Conservation (phyloP, 2,113 vertebrate species). For the Crotalus helleri region DNA sequence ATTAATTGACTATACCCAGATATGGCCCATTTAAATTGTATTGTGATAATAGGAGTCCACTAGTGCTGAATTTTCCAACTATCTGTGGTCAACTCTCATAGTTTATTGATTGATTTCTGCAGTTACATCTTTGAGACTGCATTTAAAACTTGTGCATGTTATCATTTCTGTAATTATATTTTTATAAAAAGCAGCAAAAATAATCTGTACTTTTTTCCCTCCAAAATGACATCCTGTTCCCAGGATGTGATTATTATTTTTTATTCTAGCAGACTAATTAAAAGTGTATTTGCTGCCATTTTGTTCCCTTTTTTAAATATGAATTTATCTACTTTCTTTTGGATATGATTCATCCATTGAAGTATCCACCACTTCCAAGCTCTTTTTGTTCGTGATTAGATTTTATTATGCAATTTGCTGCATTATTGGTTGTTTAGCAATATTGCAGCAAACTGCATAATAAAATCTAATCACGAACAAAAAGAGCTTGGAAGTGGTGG, state of each 20-base stretch:
- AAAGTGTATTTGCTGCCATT: slow-evolving; percentile 13
- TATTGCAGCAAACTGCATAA: slow-evolving; percentile 31
- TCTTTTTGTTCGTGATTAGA: slow-evolving; percentile 6
- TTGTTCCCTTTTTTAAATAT: not conserved
- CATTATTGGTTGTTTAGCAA: slow-evolving; percentile 24
- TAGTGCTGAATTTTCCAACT: too few relatives aligned
- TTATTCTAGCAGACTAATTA: slow-evolving; percentile 19
- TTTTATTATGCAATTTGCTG: slow-evolving; percentile 25
- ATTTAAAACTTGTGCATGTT: not conserved
- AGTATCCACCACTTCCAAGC: slow-evolving; percentile 21
- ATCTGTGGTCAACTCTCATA: not conserved
- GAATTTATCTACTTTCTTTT: slow-evolving; percentile 6
- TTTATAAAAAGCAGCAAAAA: not conserved
- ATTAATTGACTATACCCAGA: too few relatives aligned
- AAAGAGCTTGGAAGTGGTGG: not conserved
- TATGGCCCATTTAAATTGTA: too few relatives aligned
- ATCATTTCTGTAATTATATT: slow-evolving; percentile 9
- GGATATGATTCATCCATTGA: slow-evolving; percentile 8
- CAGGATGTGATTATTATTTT: slow-evolving; percentile 15
- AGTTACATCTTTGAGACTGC: not conserved
- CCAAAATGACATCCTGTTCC: not conserved
- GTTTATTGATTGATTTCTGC: not conserved
- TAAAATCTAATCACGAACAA: slow-evolving; percentile 16
- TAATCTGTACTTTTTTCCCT: not conserved
- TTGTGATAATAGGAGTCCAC: too few relatives aligned